Evolutionary conservation across 2,797 vertebrate species (phyloP).

Genomic region (Sparus aurata): DNA sequence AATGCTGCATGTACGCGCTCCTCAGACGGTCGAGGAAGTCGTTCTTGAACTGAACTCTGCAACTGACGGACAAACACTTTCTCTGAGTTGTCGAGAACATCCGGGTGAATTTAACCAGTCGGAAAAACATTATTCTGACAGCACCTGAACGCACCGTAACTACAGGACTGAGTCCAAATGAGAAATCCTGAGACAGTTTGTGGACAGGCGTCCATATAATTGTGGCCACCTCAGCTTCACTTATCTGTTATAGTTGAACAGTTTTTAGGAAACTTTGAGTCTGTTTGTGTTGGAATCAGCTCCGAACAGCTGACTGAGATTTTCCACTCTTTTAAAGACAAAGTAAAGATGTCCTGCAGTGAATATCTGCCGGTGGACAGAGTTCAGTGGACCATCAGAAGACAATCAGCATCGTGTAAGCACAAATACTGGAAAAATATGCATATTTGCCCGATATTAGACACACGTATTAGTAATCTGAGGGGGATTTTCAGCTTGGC

Average conservation of each 20-base stretch:
- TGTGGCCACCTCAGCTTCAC: neutral
- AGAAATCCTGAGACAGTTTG: too few species aligned
- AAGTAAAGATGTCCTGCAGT: neutral
- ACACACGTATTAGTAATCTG: conserved; percentile 26
- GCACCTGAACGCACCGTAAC: too few species aligned
- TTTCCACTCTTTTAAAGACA: conserved; percentile 25
- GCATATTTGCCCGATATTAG: conserved; percentile 27
- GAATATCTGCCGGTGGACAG: conserved; percentile 10
- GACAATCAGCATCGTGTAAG: conserved; percentile 40
- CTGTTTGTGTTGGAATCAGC: neutral
- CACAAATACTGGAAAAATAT: conserved; percentile 20
- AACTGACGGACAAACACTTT: too few species aligned
- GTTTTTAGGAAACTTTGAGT: neutral
- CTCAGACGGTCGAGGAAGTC: too few species aligned
- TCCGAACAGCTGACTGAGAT: conserved; percentile 10
- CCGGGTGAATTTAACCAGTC: too few species aligned
- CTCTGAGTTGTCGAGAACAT: too few species aligned
- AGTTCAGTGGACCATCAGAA: conserved; percentile 65
- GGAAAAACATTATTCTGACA: too few species aligned
- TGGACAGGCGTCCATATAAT: neutral
- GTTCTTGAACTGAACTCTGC: too few species aligned
- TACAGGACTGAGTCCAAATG: too few species aligned
- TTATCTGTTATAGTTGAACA: neutral
- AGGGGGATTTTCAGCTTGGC: conserved; percentile 21
- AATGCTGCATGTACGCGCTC: too few species aligned